Percentiles rank a stretch among this genome's conserved stretches.
Conservation (phyloP, 92 coral and sea anemone species). For the Anthopleura xanthogrammica region DNA sequence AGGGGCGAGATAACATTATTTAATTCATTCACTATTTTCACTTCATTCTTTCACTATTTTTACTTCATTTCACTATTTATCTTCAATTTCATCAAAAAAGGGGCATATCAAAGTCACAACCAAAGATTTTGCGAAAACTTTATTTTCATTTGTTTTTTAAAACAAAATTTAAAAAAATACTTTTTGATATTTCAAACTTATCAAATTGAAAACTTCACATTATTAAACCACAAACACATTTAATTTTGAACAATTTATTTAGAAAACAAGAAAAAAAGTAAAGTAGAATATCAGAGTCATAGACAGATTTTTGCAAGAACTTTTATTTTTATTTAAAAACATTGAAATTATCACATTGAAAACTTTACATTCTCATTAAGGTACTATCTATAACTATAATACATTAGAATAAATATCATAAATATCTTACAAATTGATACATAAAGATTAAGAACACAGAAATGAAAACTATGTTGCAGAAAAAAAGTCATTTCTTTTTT, state of each 20-base stretch:
- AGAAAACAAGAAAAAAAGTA: too few relatives aligned
- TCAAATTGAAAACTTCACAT: too few relatives aligned
- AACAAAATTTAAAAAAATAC: too few relatives aligned
- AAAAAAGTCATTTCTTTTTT: slow-evolving; percentile 21
- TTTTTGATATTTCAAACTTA: too few relatives aligned
- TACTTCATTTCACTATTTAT: neutral
- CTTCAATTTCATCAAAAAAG: neutral
- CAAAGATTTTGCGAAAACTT: neutral
- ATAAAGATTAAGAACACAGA: neutral
- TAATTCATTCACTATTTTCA: neutral
- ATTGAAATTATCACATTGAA: too few relatives aligned
- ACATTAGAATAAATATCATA: neutral
- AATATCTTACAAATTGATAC: neutral
- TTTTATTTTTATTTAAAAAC: too few relatives aligned
- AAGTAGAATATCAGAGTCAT: too few relatives aligned
- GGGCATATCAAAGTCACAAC: neutral
- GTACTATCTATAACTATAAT: neutral
- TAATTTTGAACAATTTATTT: too few relatives aligned
- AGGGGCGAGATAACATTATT: neutral
- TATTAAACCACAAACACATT: too few relatives aligned
- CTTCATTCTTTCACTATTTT: neutral
- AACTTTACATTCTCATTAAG: too few relatives aligned
- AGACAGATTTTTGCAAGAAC: too few relatives aligned
- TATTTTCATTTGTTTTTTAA: neutral
- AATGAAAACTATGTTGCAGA: neutral